These are phyloP conservation scores for Sminthurinus aureus DNA, from an alignment of 2,888 invertebrate genomes.

Conservation along the genomic window DNA sequence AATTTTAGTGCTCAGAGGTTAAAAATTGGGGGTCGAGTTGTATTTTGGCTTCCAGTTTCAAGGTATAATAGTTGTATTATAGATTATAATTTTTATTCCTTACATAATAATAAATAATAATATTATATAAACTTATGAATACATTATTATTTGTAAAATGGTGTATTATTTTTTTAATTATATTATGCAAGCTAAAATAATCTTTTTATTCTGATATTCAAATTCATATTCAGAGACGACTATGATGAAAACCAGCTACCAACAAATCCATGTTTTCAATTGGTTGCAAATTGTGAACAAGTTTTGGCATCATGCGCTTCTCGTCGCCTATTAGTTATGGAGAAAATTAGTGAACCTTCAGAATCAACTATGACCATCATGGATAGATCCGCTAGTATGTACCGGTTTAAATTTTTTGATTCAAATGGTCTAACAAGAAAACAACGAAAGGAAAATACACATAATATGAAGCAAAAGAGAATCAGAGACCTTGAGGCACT, in stretches of 20 bases:
- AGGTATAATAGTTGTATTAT: too few species aligned
- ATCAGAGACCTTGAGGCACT: conserved; percentile 38
- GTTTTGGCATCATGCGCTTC: conserved; percentile 80
- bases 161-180: too few species aligned
- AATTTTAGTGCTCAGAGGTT: conserved; percentile 67
- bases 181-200: neutral
- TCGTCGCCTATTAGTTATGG: conserved; percentile 84
- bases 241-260: conserved; percentile 79
- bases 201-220: neutral
- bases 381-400: conserved; percentile 53
- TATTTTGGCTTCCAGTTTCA: conserved; percentile 95
- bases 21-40: conserved; percentile 78
- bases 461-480: conserved; percentile 42
- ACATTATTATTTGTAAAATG: too few species aligned
- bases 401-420: conserved; percentile 53
- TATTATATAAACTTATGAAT: conserved; percentile 50
- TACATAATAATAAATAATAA: neutral
- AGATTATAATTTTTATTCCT: too few species aligned
- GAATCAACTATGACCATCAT: conserved; percentile 42
- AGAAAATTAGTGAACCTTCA: conserved; percentile 72
- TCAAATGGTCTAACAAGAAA: too few species aligned
- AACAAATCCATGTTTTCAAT: conserved; percentile 76
- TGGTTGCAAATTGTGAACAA: conserved; percentile 90
- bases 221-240: conserved; percentile 76
- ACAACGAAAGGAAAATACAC: neutral